Evolutionary conservation across 2,113 vertebrate genomes (phyloP).

Genomic region (Genyomyrus donnyi): DNA sequence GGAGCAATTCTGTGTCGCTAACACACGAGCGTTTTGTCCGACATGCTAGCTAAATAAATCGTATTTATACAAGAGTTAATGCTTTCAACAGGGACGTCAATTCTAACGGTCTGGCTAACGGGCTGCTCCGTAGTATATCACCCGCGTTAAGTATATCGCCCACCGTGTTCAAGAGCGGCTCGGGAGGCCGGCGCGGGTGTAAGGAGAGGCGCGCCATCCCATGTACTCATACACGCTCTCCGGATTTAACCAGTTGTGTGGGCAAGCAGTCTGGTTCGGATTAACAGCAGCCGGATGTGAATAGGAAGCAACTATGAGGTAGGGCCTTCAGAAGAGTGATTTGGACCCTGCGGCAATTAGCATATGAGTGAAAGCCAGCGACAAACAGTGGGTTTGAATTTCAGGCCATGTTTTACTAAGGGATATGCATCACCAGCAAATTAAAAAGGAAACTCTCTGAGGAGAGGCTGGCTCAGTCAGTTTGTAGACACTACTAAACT

Average conservation of each 20-base stretch:
- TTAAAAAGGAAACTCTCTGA: neutral
- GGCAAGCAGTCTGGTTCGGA: neutral
- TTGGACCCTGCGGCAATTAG: neutral
- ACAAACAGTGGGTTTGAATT: neutral
- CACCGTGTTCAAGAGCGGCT: neutral
- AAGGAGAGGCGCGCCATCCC: neutral
- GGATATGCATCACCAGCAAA: neutral
- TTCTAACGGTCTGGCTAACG: neutral
- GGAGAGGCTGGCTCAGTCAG: neutral
- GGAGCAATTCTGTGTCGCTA: neutral
- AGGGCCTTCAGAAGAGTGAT: neutral
- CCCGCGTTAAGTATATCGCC: neutral
- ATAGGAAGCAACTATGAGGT: neutral
- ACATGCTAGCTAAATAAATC: slow-evolving; percentile 5
- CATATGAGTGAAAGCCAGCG: neutral
- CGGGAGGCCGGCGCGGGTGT: neutral
- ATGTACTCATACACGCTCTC: neutral
- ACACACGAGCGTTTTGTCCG: neutral
- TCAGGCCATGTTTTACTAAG: neutral
- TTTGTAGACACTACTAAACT: neutral
- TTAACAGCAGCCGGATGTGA: slow-evolving; percentile 4
- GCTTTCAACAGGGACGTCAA: neutral
- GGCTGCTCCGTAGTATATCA: neutral
- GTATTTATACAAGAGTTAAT: slow-evolving; percentile 18
- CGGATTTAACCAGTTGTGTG: neutral